Conservation (phyloP, 2,797 vertebrate species). For the Macroramphosus scolopax region DNA sequence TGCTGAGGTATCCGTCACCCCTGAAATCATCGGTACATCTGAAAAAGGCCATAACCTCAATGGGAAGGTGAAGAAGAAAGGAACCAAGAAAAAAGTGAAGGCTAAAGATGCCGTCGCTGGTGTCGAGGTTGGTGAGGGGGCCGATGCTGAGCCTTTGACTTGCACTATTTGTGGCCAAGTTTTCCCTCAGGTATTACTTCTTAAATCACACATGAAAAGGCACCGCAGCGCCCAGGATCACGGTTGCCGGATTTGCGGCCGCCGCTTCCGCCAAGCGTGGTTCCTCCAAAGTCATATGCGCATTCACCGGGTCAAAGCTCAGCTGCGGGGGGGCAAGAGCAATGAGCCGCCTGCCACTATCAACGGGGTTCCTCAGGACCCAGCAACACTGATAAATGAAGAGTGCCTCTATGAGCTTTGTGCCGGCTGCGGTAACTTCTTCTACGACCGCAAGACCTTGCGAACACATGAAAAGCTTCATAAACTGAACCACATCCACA, state of each 20-base stretch:
- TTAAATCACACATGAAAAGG: conserved; percentile 96
- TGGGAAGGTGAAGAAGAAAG: conserved; percentile 85
- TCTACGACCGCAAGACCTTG: conserved; percentile 87
- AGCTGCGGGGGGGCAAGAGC: conserved; percentile 73
- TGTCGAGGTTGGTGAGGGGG: conserved; percentile 42
- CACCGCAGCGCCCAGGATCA: conserved; percentile 92
- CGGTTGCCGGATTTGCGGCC: conserved; percentile 93
- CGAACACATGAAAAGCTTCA: conserved; percentile 86
- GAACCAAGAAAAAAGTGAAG: conserved; percentile 77
- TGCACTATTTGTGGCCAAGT: conserved; percentile 91
- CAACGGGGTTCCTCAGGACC: conserved; percentile 89
- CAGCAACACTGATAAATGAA: conserved; percentile 81
- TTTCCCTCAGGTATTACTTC: conserved; percentile 90
- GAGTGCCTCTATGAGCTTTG: conserved; percentile 93
- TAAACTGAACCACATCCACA: conserved; percentile 56
- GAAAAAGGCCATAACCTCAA: conserved; percentile 84
- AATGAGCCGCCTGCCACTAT: conserved; percentile 84
- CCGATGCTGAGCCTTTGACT: conserved; percentile 76
- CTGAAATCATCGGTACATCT: conserved; percentile 79
- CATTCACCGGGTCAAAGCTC: conserved; percentile 87
- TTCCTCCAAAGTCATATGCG: conserved; percentile 99
- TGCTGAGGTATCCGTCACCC: conserved; percentile 75
- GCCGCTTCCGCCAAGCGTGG: conserved; percentile 96
- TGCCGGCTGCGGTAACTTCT: conserved; percentile 93
- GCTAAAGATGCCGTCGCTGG: conserved; percentile 33